Evolutionary conservation across 2,113 vertebrate genomes (phyloP).

Genomic region (Larimichthys crocea): DNA sequence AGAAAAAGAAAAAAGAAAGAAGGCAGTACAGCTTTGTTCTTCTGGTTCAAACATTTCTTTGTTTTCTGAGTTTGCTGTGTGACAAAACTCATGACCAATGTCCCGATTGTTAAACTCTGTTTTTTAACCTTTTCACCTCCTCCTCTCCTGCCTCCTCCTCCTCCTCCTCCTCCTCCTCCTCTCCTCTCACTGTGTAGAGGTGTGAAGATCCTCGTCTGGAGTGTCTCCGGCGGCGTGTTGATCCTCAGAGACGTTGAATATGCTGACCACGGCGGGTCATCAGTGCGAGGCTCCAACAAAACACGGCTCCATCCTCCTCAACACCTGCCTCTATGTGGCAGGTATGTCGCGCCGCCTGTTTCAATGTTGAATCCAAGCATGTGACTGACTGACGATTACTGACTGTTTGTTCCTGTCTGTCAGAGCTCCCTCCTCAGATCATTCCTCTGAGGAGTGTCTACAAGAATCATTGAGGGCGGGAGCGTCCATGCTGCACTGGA

Average conservation of each 20-base stretch:
- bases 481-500: conserved; percentile 69
- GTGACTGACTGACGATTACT: background rate
- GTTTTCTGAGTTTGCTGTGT: conserved; percentile 38
- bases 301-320: conserved; percentile 86
- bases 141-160: no score
- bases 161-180: background rate
- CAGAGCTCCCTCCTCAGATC: conserved; percentile 90
- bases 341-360: conserved; percentile 64
- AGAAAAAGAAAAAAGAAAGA: no score
- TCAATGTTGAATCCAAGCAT: no score
- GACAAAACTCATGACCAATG: conserved; percentile 28
- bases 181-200: conserved; percentile 60
- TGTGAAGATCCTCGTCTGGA: conserved; percentile 77
- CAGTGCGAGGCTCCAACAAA: conserved; percentile 90
- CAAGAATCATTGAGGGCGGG: conserved; percentile 78
- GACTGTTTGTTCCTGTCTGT: background rate
- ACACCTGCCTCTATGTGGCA: conserved; percentile 87
- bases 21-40: conserved; percentile 43
- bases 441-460: conserved; percentile 84
- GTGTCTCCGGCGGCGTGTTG: conserved; percentile 68
- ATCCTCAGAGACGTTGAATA: conserved; percentile 80
- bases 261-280: conserved; percentile 87
- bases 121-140: background rate
- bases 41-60: conserved; percentile 25
- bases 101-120: background rate